These are phyloP conservation scores for Gordius sp. DNA, from an alignment of 2,888 invertebrate genomes.

Conservation along the genomic window DNA sequence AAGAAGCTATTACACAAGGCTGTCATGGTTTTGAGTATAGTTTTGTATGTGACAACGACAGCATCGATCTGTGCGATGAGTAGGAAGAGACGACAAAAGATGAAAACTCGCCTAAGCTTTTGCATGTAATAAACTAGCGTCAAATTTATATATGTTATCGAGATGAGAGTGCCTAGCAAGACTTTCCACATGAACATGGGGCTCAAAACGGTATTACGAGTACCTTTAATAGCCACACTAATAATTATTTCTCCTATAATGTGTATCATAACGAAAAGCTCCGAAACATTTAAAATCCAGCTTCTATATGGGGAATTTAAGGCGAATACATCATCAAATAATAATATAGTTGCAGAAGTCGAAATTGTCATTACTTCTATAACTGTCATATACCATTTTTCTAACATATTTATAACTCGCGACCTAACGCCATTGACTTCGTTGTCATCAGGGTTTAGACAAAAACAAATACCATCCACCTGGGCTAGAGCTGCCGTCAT, in stretches of 20 bases:
- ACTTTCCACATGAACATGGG: no score
- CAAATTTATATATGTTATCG: background rate
- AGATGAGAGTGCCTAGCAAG: no score
- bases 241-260: background rate
- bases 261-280: background rate
- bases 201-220: no score
- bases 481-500: no score
- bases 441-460: no score
- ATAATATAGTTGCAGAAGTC: background rate
- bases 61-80: background rate
- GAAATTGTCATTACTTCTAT: background rate
- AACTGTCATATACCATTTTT: no score
- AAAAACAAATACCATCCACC: no score
- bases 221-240: no score
- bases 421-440: no score
- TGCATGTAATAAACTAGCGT: background rate
- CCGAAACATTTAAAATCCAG: background rate
- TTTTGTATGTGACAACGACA: background rate
- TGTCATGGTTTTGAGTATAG: background rate
- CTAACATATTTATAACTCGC: no score
- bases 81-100: background rate
- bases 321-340: background rate
- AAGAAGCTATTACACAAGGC: conserved; percentile 5
- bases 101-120: background rate
- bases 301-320: background rate